A percentile compares a stretch with the other conserved stretches of the same genome.
phyloP scores from a whole-genome alignment of 1,140 invertebrate genomes.

The Saccostrea cuccullata region DNA sequence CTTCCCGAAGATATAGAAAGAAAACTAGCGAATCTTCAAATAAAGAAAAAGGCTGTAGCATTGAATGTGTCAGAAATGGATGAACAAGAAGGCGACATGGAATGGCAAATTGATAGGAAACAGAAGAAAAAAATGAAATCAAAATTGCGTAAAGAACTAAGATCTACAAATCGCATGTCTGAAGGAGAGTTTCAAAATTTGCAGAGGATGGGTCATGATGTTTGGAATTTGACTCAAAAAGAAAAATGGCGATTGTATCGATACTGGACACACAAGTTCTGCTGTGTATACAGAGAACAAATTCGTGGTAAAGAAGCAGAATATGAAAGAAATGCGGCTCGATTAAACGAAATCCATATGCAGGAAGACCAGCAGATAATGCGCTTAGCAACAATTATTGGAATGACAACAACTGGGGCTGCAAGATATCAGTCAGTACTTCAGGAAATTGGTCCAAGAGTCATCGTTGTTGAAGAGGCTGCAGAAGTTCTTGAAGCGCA shows the following conservation, averaged over 20 bases:
- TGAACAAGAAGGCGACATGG: constrained; percentile 17
- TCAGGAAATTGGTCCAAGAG: constrained; percentile 65
- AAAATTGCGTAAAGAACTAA: constrained; percentile 50
- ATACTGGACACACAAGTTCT: constrained; percentile 69
- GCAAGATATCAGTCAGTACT: constrained; percentile 66
- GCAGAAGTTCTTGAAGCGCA: constrained; percentile 76
- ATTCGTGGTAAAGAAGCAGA: constrained; percentile 53
- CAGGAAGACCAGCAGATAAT: constrained; percentile 71
- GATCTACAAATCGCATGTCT: constrained; percentile 51
- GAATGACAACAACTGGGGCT: constrained; percentile 76
- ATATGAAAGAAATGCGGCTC: constrained; percentile 55
- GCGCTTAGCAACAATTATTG: constrained; percentile 70
- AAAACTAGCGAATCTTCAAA: background rate
- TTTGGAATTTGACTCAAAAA: constrained; percentile 66
- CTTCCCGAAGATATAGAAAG: background rate
- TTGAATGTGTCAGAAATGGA: constrained; percentile 47
- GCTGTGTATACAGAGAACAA: constrained; percentile 51
- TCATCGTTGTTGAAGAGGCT: constrained; percentile 76
- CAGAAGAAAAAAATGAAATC: constrained; percentile 59
- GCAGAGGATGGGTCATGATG: constrained; percentile 50
- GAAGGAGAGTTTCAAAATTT: constrained; percentile 36
- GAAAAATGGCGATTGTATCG: constrained; percentile 75
- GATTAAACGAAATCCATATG: constrained; percentile 61
- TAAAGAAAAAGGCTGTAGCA: constrained; percentile 10
- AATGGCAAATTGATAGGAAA: constrained; percentile 52